phyloP scores from a whole-genome alignment of 2,797 vertebrate genomes.

The Channa striata region DNA sequence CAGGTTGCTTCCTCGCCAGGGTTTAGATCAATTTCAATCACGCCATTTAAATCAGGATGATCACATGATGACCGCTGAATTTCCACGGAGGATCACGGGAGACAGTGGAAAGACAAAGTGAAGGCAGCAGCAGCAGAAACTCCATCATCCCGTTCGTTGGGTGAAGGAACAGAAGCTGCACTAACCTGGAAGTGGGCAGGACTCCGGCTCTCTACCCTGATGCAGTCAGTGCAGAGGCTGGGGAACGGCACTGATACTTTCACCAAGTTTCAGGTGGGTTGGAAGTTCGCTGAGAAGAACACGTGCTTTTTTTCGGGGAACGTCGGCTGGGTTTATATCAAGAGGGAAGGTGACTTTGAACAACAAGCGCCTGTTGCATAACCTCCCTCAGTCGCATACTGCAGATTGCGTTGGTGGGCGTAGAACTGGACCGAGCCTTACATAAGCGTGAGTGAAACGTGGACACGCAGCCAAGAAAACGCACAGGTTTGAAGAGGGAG shows the following conservation, averaged over 20 bases:
- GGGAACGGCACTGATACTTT: background rate
- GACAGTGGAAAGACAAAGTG: background rate
- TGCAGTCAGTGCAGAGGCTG: background rate
- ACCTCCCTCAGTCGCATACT: constrained; percentile 73
- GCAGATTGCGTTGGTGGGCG: constrained; percentile 80
- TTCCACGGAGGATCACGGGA: background rate
- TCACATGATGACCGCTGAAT: background rate
- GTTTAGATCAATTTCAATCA: too few relatives aligned
- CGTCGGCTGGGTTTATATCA: constrained; percentile 23
- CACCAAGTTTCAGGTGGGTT: constrained; percentile 39
- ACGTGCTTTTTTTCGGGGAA: constrained; percentile 12
- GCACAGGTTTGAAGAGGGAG: constrained; percentile 13
- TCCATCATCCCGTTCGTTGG: background rate
- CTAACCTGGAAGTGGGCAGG: background rate
- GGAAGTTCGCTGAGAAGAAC: constrained; percentile 49
- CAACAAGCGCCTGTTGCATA: constrained; percentile 73
- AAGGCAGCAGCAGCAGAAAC: too few relatives aligned
- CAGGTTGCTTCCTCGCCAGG: too few relatives aligned
- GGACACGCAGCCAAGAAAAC: constrained; percentile 10
- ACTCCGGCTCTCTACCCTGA: background rate
- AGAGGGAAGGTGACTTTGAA: constrained; percentile 68
- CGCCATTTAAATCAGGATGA: too few relatives aligned
- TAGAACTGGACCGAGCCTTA: constrained; percentile 73
- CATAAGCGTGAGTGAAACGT: constrained; percentile 67
- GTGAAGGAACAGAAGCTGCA: background rate